phyloP scores from a whole-genome alignment of 1,140 invertebrate genomes.

The Sycophila sp. region DNA sequence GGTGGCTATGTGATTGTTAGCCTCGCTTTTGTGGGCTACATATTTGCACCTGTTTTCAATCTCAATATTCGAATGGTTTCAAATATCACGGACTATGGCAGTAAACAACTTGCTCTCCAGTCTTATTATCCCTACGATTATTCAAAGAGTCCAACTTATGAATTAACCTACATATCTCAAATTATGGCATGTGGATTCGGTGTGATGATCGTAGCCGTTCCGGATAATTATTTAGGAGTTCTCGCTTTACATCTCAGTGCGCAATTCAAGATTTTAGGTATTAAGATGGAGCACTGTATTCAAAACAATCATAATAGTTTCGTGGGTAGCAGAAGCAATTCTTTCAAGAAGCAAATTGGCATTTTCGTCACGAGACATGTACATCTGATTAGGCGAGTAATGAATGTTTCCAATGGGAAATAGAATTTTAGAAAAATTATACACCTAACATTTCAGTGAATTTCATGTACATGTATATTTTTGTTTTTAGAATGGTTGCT shows the following conservation, averaged over 20 bases:
- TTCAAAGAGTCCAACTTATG: neutral
- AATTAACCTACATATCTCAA: neutral
- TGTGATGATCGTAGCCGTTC: neutral
- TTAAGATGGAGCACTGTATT: too few species aligned
- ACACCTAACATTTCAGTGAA: too few species aligned
- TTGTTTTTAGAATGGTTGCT: neutral
- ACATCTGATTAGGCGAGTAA: neutral
- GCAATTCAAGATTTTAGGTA: neutral
- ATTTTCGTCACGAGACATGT: neutral
- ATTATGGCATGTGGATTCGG: neutral
- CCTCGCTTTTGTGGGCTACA: neutral
- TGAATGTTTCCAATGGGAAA: neutral
- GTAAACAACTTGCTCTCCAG: neutral
- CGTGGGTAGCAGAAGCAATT: neutral
- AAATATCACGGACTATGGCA: constrained; percentile 1
- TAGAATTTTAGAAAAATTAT: too few species aligned
- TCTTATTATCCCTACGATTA: constrained; percentile 3
- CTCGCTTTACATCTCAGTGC: neutral
- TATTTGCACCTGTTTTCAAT: neutral
- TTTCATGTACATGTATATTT: too few species aligned
- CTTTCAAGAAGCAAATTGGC: too few species aligned
- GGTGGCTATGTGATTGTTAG: neutral
- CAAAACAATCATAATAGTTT: too few species aligned
- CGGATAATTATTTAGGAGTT: neutral
- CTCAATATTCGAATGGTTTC: neutral